Conservation (phyloP, 2,113 vertebrate genomes). For the Nibea albiflora region DNA sequence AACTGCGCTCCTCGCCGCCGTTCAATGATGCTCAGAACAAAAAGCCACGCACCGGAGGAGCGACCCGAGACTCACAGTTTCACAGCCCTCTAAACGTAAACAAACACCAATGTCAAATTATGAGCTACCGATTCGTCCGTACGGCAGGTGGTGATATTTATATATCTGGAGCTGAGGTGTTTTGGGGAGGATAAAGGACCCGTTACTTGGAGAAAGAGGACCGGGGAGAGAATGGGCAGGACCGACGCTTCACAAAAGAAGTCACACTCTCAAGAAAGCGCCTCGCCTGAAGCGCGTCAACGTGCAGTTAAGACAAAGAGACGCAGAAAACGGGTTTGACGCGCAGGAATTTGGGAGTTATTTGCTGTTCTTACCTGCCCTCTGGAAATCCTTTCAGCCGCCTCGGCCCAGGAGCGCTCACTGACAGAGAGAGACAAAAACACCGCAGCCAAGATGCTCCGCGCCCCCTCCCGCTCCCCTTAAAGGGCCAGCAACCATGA, state of each 20-base stretch:
- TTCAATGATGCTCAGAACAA: conserved; percentile 66
- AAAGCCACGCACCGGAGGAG: conserved; percentile 49
- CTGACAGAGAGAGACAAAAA: conserved; percentile 86
- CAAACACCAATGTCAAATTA: neutral
- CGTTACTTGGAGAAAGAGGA: conserved; percentile 65
- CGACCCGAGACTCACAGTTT: conserved; percentile 22
- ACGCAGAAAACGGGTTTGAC: neutral
- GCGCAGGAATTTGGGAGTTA: conserved; percentile 9
- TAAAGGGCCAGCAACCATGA: conserved; percentile 78
- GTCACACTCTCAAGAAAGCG: conserved; percentile 34
- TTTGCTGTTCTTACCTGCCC: conserved; percentile 74
- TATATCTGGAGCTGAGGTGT: neutral
- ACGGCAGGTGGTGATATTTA: too few species aligned
- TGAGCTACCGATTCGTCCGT: neutral
- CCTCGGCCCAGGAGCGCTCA: conserved; percentile 80
- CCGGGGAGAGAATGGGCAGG: conserved; percentile 52
- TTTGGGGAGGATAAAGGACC: conserved; percentile 36
- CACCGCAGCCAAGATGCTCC: conserved; percentile 82
- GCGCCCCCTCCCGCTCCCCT: conserved; percentile 58
- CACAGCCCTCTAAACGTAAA: conserved; percentile 5
- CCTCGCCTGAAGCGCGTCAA: conserved; percentile 2
- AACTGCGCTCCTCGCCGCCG: conserved; percentile 34
- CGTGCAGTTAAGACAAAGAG: neutral
- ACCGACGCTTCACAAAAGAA: conserved; percentile 74
- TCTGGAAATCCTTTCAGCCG: conserved; percentile 69